A percentile compares a stretch with the other conserved stretches of the same genome.
Evolutionary conservation across 2,888 invertebrate genomes (phyloP).

Genomic region (Macrophya annulata): DNA sequence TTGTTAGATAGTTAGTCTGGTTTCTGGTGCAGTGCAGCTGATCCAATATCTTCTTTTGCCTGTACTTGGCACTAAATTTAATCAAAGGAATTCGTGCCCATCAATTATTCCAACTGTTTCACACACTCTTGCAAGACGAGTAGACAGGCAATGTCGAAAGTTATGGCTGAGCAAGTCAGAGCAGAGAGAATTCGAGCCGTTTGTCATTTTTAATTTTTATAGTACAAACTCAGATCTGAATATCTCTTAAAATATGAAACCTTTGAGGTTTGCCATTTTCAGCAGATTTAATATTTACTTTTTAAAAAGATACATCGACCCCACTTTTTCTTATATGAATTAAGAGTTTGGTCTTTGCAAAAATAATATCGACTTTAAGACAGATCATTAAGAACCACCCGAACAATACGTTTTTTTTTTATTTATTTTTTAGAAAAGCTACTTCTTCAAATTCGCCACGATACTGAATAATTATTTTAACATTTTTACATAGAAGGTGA

Average conservation of each 20-base stretch:
- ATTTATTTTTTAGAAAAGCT: too few species aligned
- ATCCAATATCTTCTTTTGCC: background rate
- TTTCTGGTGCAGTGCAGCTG: background rate
- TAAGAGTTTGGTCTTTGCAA: background rate
- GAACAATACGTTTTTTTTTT: too few species aligned
- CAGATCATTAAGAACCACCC: too few species aligned
- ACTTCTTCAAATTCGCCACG: too few species aligned
- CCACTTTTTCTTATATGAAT: background rate
- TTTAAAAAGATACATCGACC: background rate
- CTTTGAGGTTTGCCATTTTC: too few species aligned
- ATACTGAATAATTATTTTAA: too few species aligned
- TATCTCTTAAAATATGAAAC: too few species aligned
- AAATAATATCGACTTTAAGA: background rate
- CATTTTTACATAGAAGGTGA: too few species aligned
- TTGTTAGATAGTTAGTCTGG: conserved; percentile 17
- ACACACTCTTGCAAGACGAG: background rate
- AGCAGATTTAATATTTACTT: too few species aligned
- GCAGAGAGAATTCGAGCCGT: background rate
- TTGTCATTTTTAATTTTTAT: background rate
- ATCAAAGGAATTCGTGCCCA: conserved; percentile 6
- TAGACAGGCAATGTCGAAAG: background rate
- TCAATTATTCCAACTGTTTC: background rate
- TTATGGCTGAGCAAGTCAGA: background rate
- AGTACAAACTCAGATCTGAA: too few species aligned
- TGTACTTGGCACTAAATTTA: conserved; percentile 36